A percentile compares a stretch with the other conserved stretches of the same genome.
Evolutionary conservation across 1,140 invertebrate genomes (phyloP).

Genomic region (Drosophila persimilis): DNA sequence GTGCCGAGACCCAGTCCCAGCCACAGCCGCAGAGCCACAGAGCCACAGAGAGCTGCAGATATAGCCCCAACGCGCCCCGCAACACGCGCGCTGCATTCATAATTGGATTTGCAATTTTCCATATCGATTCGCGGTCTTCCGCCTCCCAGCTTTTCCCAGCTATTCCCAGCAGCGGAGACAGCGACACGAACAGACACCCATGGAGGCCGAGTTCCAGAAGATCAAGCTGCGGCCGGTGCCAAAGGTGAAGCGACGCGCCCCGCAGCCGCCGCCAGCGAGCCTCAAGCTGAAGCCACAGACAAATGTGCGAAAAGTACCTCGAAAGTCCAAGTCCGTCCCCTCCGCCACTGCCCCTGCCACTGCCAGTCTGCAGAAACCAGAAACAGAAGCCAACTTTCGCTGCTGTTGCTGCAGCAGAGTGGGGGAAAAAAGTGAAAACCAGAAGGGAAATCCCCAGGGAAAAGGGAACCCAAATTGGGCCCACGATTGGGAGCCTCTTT

Average conservation of each 20-base stretch:
- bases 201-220: conserved; percentile 75
- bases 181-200: not conserved
- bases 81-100: conserved; percentile 42
- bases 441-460: conserved; percentile 30
- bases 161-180: too few species aligned
- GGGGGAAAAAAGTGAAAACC: conserved; percentile 4
- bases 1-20: conserved; percentile 58
- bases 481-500: conserved; percentile 1
- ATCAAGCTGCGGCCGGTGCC: conserved; percentile 76
- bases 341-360: not conserved
- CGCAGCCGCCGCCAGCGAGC: conserved; percentile 58
- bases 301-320: conserved; percentile 53
- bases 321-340: conserved; percentile 17
- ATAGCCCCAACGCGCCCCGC: not conserved
- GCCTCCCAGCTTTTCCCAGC: conserved; percentile 28
- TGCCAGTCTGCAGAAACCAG: not conserved
- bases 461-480: conserved; percentile 22
- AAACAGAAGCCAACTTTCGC: conserved; percentile 32
- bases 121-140: conserved; percentile 5
- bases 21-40: conserved; percentile 39
- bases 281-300: conserved; percentile 41
- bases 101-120: conserved; percentile 72
- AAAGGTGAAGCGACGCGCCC: conserved; percentile 72
- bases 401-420: not conserved
- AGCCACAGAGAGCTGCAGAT: conserved; percentile 6